Evolutionary conservation across 2,797 vertebrate genomes (phyloP).

Genomic region (Sebastes kiyomatsui): DNA sequence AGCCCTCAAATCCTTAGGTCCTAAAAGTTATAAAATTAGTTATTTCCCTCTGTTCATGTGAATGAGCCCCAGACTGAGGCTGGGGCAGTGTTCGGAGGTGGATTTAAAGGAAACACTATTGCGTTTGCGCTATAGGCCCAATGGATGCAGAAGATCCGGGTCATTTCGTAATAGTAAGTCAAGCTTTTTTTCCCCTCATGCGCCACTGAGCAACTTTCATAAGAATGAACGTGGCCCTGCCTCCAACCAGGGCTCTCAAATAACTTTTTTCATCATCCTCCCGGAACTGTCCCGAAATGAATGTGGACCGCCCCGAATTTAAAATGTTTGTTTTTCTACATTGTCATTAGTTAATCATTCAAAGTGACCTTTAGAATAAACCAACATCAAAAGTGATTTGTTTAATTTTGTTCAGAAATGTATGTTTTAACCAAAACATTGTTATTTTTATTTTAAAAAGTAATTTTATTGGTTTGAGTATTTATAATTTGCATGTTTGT

Average conservation of each 20-base stretch:
- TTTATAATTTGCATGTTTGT: too few relatives aligned
- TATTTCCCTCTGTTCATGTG: not conserved
- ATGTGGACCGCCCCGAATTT: rapidly evolving
- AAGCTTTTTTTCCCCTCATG: not conserved
- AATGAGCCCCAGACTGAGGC: not conserved
- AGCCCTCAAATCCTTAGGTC: not conserved
- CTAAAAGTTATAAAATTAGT: not conserved
- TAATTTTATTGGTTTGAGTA: too few relatives aligned
- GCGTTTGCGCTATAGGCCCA: not conserved
- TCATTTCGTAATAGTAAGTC: not conserved
- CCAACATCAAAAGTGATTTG: too few relatives aligned
- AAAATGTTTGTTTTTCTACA: too few relatives aligned
- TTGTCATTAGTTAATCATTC: too few relatives aligned
- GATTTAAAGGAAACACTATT: not conserved
- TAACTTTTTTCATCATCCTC: too few relatives aligned
- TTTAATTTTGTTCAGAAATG: too few relatives aligned
- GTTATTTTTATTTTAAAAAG: too few relatives aligned
- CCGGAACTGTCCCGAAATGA: too few relatives aligned
- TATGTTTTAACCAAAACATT: too few relatives aligned
- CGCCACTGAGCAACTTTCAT: not conserved
- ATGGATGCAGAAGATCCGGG: not conserved
- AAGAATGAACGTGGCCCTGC: not conserved
- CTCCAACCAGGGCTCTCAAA: too few relatives aligned
- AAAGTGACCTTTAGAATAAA: too few relatives aligned
- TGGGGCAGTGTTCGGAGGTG: rapidly evolving